These are phyloP conservation scores for Acanthisitta chloris DNA, from an alignment of 2,113 vertebrate species.

Conservation along the genomic window DNA sequence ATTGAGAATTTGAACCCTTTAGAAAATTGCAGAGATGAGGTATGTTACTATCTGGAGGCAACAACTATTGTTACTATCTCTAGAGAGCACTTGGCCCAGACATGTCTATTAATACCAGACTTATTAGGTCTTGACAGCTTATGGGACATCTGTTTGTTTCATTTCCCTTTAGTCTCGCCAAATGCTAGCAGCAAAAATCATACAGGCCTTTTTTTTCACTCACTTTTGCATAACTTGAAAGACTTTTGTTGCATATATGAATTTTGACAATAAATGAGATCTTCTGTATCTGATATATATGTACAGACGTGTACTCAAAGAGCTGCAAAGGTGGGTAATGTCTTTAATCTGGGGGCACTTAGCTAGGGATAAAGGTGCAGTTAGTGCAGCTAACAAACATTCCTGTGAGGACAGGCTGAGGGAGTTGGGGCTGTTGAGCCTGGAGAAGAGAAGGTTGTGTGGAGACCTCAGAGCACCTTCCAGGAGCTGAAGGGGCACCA, in stretches of 20 bases:
- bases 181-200: slow-evolving; percentile 42
- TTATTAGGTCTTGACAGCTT: slow-evolving; percentile 70
- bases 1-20: slow-evolving; percentile 24
- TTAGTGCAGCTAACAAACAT: not conserved
- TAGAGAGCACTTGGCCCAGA: slow-evolving; percentile 65
- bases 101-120: slow-evolving; percentile 70
- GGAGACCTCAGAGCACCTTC: too few species aligned
- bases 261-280: slow-evolving; percentile 15
- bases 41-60: slow-evolving; percentile 53
- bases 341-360: slow-evolving; percentile 3
- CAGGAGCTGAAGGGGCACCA: too few species aligned
- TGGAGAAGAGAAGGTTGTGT: too few species aligned
- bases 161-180: slow-evolving; percentile 51
- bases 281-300: not conserved
- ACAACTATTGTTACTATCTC: slow-evolving; percentile 64
- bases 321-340: not conserved
- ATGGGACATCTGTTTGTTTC: slow-evolving; percentile 55
- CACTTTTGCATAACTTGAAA: slow-evolving; percentile 7
- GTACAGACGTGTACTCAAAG: not conserved
- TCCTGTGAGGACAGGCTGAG: too few species aligned
- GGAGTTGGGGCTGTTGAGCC: too few species aligned
- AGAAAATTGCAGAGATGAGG: slow-evolving; percentile 25
- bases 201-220: not conserved
- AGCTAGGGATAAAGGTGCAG: not conserved
- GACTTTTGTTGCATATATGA: not conserved